Conservation (phyloP, 2,797 vertebrate species). For the Poliocrania exsul region DNA sequence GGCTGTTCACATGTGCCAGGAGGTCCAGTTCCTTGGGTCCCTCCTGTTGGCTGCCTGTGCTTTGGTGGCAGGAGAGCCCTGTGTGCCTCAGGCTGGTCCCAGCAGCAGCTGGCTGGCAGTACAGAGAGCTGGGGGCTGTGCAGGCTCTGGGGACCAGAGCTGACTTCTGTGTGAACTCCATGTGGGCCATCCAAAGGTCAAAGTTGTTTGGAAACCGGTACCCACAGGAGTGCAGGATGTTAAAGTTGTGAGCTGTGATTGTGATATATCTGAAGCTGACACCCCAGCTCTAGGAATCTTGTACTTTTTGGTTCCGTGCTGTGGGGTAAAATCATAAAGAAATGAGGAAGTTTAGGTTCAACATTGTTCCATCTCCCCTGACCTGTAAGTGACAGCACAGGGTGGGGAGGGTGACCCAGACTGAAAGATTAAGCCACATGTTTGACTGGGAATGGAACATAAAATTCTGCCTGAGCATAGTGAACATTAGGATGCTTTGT, state of each 20-base stretch:
- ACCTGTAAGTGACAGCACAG: background rate
- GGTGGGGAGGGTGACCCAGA: background rate
- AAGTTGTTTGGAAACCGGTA: background rate
- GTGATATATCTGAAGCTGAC: background rate
- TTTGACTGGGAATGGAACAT: background rate
- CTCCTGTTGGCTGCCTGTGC: background rate
- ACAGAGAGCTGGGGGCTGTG: background rate
- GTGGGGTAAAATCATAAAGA: background rate
- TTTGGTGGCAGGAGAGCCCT: background rate
- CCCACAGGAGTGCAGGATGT: accelerated
- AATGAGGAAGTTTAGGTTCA: background rate
- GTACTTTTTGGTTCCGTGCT: background rate
- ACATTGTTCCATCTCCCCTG: background rate
- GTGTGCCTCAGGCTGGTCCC: background rate
- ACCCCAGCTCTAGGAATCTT: background rate
- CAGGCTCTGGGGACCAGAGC: background rate
- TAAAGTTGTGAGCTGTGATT: background rate
- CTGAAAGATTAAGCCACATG: background rate
- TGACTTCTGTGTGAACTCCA: background rate
- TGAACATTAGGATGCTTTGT: background rate
- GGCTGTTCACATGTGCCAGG: background rate
- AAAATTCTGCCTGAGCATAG: background rate
- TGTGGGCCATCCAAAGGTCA: background rate
- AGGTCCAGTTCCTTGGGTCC: background rate
- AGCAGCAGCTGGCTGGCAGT: background rate